Conservation (phyloP, 2,888 invertebrate genomes). For the Sclerodermus sp. region DNA sequence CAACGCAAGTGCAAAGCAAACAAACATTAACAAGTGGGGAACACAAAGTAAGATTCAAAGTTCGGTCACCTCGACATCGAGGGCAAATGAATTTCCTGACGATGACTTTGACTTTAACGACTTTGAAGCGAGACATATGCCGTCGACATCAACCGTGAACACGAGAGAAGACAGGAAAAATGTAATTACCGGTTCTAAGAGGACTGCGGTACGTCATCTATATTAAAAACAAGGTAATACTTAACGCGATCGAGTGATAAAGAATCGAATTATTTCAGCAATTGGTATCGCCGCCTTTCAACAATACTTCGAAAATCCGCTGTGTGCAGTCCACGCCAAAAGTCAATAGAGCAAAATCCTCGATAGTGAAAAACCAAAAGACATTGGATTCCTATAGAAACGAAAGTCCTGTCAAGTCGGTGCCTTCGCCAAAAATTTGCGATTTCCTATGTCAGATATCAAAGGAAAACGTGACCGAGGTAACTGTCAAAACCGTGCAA, state of each 20-base stretch:
- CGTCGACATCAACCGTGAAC: conserved; percentile 1
- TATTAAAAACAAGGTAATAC: background rate
- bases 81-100: conserved; percentile 9
- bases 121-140: background rate
- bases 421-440: conserved; percentile 23
- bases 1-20: too few species aligned
- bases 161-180: background rate
- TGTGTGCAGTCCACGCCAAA: conserved; percentile 4
- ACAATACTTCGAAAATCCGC: conserved; percentile 13
- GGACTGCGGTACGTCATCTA: conserved; percentile 14
- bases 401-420: too few species aligned
- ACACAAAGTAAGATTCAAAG: too few species aligned
- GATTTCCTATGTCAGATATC: conserved; percentile 38
- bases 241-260: background rate
- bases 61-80: too few species aligned
- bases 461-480: conserved; percentile 18
- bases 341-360: background rate
- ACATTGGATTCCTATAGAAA: conserved; percentile 20
- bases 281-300: conserved; percentile 19
- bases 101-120: conserved; percentile 21
- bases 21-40: too few species aligned
- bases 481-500: conserved; percentile 56
- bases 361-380: conserved; percentile 15
- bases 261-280: conserved; percentile 15
- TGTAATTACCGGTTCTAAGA: conserved; percentile 11